Base-by-base conservation (phyloP, 2,797 vertebrate genomes). In the Naso thynnoides region DNA sequence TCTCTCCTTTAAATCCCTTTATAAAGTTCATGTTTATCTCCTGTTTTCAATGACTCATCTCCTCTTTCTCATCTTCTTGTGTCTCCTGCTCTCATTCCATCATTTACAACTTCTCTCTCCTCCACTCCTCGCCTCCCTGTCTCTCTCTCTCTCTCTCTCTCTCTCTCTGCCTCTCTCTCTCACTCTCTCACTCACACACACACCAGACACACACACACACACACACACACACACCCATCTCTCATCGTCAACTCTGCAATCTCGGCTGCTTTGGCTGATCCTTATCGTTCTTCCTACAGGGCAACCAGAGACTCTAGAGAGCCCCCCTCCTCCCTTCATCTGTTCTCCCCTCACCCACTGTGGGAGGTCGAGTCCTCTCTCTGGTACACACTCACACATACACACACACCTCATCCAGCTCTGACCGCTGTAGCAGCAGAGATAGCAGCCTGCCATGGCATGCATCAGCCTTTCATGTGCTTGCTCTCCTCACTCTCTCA, bases 271-370 rank as follows among this genome's bases (percentile, higher is more conserved):
- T 52, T 19, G 49, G 52, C 70, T 79, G 86, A 84, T 86, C 55
- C 57, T 73, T 73, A 86, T 87, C 80, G 1, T 21, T 57, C 61
- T 73, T 76, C 80, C 79, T 53, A 41, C 72, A 77, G 78, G 62
- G 86, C 63, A 85, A 88, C 79, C 81, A 68, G 85, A 88, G 73
- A 72, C 79, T 52, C 76, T 54, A 63, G 70, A 77, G 54, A 62
- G 55, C 39, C 54, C 39, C 55, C 59, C 64, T 71, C 70, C 62
- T 84, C 61, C 57, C 61, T 76, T 73, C 78, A 77, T 85, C 83
- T 79, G 73, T 64, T 79, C 76, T 82, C 76, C 60, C 64, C 60
- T 77, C 58, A 57, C 74, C 81, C 60, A 61, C 78, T 68, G 79
- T 45, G 66, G 74, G 73, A 82, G 86, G 78, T 85, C 49, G 18